A percentile compares a stretch with the other conserved stretches of the same genome.
Evolutionary conservation across 2,113 vertebrate species (phyloP).

Genomic region (Hippoglossus stenolepis): DNA sequence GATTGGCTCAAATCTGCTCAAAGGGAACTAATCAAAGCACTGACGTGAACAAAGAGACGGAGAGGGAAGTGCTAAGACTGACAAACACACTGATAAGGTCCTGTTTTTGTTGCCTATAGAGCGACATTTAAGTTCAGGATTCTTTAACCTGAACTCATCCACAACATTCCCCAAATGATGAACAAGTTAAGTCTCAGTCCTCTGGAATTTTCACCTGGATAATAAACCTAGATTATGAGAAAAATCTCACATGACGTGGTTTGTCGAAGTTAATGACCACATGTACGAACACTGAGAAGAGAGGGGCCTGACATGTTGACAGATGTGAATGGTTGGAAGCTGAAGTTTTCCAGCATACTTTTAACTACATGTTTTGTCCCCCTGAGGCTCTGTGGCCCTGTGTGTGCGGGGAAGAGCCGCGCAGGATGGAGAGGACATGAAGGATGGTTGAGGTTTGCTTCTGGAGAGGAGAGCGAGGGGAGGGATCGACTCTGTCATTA

Average conservation of each 20-base stretch:
- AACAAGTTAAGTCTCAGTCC: neutral
- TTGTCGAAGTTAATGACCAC: slow-evolving; percentile 32
- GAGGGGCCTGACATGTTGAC: slow-evolving; percentile 32
- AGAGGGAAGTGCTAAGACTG: neutral
- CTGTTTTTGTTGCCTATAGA: neutral
- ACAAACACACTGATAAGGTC: neutral
- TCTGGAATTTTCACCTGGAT: neutral
- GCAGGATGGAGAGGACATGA: slow-evolving; percentile 37
- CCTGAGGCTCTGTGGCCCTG: slow-evolving; percentile 41
- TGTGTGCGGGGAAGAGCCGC: neutral
- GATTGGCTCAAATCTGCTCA: slow-evolving; percentile 46
- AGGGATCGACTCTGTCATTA: slow-evolving; percentile 48
- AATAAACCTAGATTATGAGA: neutral
- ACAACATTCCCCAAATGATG: neutral
- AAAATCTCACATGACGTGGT: neutral
- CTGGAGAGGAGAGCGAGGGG: slow-evolving; percentile 28
- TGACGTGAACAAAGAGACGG: neutral
- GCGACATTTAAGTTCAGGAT: neutral
- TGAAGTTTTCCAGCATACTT: neutral
- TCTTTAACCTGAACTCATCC: neutral
- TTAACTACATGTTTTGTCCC: slow-evolving; percentile 52
- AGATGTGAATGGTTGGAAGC: slow-evolving; percentile 23
- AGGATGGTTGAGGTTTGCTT: slow-evolving; percentile 54
- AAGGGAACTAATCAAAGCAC: slow-evolving; percentile 42
- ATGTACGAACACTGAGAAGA: slow-evolving; percentile 25